These are phyloP conservation scores for Edolisoma coerulescens DNA, from an alignment of 2,113 vertebrate genomes.

Conservation along the genomic window DNA sequence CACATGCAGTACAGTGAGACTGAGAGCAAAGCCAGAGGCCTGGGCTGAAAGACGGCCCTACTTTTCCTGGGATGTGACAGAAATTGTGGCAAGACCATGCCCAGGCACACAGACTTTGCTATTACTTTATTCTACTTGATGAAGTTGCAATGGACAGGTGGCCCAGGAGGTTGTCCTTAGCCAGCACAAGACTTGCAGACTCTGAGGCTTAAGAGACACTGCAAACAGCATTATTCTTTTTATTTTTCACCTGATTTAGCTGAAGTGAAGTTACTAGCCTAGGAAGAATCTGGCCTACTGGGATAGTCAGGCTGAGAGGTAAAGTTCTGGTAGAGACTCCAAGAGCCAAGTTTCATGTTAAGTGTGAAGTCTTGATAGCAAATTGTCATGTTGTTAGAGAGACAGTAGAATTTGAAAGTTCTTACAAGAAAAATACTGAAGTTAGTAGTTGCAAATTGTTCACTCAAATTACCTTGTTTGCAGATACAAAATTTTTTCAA, in stretches of 20 bases:
- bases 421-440: neutral
- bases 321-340: neutral
- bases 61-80: neutral
- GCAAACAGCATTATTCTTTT: neutral
- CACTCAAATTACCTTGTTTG: neutral
- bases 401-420: neutral
- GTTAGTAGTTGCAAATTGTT: neutral
- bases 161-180: neutral
- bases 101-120: neutral
- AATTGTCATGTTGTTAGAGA: neutral
- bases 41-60: neutral
- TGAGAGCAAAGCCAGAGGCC: neutral
- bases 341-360: neutral
- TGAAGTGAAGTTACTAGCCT: neutral
- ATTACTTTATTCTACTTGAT: neutral
- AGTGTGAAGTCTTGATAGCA: neutral
- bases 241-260: neutral
- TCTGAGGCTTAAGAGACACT: neutral
- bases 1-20: neutral
- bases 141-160: neutral
- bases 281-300: neutral
- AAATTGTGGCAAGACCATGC: neutral
- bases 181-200: neutral
- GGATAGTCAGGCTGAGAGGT: neutral
- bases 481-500: neutral